Conservation (phyloP, 2,888 invertebrate species). For the Antheraea assamensis region DNA sequence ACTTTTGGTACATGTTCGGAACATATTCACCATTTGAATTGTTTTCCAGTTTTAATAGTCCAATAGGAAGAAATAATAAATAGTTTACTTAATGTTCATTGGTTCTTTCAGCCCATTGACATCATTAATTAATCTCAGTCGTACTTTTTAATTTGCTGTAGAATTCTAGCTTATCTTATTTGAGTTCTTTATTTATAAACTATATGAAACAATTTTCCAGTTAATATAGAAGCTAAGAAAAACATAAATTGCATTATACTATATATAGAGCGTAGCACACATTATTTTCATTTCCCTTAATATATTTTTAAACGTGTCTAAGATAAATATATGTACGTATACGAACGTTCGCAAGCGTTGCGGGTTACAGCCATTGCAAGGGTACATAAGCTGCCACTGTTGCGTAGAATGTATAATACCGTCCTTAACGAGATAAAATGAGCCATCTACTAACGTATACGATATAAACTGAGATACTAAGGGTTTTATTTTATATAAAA, state of each 20-base stretch:
- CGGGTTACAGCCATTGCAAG: background rate
- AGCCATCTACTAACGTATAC: background rate
- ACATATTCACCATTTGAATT: no score
- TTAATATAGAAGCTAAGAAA: background rate
- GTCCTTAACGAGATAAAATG: constrained; percentile 14
- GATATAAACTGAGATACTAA: background rate
- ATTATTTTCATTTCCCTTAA: background rate
- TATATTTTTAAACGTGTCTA: background rate
- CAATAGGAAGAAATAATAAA: no score
- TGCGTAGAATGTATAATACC: background rate
- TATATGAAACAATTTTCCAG: background rate
- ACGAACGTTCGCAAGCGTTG: background rate
- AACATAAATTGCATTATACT: background rate
- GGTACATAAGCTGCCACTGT: background rate
- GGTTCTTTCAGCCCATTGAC: no score
- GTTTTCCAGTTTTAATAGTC: no score
- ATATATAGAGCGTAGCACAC: no score
- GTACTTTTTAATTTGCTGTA: no score
- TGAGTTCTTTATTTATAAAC: no score
- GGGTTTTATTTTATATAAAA: background rate
- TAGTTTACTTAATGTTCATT: no score
- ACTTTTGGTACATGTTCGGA: background rate
- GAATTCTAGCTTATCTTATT: no score
- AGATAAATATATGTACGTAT: background rate
- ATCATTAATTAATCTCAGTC: no score